These are phyloP conservation scores for Lasiommata megera DNA, from an alignment of 2,888 invertebrate species.

Conservation along the genomic window DNA sequence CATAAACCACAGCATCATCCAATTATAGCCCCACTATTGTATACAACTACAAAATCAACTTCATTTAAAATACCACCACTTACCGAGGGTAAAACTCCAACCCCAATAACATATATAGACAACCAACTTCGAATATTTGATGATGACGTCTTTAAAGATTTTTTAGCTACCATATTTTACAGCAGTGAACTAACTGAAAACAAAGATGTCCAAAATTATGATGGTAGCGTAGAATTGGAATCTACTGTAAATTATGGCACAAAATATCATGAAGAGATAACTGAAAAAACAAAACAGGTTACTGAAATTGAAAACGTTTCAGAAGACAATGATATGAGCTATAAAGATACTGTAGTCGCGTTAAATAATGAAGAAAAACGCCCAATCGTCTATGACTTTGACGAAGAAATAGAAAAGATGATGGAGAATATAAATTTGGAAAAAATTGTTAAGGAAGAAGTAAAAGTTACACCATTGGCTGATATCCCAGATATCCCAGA, in stretches of 20 bases:
- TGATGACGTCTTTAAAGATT: conserved; percentile 45
- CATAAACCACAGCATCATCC: conserved; percentile 10
- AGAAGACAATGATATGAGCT: conserved; percentile 1
- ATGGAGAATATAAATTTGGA: conserved; percentile 45
- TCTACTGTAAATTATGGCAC: neutral
- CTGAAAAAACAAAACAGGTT: neutral
- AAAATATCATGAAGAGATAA: conserved; percentile 1
- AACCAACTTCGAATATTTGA: conserved; percentile 37
- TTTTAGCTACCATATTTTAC: conserved; percentile 49
- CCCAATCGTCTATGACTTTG: conserved; percentile 5
- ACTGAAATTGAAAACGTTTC: conserved; percentile 7
- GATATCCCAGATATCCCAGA: conserved; percentile 5
- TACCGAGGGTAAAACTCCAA: conserved; percentile 27
- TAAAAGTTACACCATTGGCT: conserved; percentile 6
- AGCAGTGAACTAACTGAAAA: conserved; percentile 43
- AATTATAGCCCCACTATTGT: neutral
- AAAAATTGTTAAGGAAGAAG: conserved; percentile 35
- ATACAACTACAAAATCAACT: conserved; percentile 26
- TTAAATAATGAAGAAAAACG: conserved; percentile 1
- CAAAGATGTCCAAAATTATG: conserved; percentile 24
- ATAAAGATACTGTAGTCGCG: conserved; percentile 1
- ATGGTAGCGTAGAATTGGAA: neutral
- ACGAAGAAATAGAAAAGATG: conserved; percentile 40
- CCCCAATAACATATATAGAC: conserved; percentile 33
- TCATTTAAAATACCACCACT: conserved; percentile 44